These are phyloP conservation scores for Hirudinaria manillensis DNA, from an alignment of 2,888 invertebrate species.

Conservation along the genomic window DNA sequence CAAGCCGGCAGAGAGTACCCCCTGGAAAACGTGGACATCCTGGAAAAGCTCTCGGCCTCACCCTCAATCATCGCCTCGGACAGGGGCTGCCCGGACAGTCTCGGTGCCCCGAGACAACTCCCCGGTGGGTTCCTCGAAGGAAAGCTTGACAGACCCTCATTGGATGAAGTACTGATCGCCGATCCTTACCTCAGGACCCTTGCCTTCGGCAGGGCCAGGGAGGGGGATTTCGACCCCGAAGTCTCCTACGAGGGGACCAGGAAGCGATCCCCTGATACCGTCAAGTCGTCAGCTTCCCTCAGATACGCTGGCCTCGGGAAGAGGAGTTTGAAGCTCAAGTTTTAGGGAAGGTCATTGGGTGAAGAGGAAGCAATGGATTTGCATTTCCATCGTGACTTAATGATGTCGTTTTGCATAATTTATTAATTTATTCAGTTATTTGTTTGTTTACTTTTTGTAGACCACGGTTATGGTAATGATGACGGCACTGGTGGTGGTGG, in stretches of 20 bases:
- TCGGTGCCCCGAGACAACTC: background rate
- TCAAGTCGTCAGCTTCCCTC: slow-evolving; percentile 3
- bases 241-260: background rate
- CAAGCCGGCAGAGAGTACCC: too few relatives aligned
- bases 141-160: background rate
- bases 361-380: too few relatives aligned
- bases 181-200: background rate
- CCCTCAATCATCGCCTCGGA: background rate
- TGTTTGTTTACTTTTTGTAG: too few relatives aligned
- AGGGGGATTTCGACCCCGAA: background rate
- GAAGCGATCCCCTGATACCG: background rate
- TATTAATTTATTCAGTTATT: too few relatives aligned
- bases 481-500: too few relatives aligned
- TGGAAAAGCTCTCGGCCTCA: too few relatives aligned
- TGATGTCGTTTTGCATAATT: too few relatives aligned
- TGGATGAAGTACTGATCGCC: background rate
- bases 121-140: background rate
- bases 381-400: too few relatives aligned
- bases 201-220: background rate
- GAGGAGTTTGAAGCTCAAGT: background rate
- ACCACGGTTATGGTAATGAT: too few relatives aligned
- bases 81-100: background rate
- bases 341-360: too few relatives aligned
- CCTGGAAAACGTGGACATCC: too few relatives aligned
- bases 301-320: slow-evolving; percentile 6